Percentiles rank a stretch among this genome's conserved stretches.
Evolutionary conservation across 2,888 invertebrate genomes (phyloP).

Genomic region (Ptychoptera contaminata): DNA sequence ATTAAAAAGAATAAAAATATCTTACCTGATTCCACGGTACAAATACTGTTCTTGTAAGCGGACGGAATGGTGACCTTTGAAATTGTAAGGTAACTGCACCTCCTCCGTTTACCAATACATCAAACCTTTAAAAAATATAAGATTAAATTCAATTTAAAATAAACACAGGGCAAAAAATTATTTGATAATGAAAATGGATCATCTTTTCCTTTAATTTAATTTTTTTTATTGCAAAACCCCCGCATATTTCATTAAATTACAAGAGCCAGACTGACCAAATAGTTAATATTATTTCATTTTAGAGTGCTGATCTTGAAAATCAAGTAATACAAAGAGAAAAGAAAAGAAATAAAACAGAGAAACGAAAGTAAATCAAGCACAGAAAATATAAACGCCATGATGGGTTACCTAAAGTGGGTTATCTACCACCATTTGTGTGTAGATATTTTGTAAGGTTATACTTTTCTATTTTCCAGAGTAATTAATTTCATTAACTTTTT

Average conservation of each 20-base stretch:
- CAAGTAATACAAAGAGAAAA: neutral
- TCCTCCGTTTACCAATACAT: slow-evolving; percentile 96
- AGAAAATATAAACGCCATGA: neutral
- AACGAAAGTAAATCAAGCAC: neutral
- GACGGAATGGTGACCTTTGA: slow-evolving; percentile 86
- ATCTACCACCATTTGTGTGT: too few relatives aligned
- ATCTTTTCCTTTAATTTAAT: neutral
- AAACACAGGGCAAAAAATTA: too few relatives aligned
- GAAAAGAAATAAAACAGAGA: neutral
- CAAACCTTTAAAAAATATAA: slow-evolving; percentile 57
- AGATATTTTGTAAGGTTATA: too few relatives aligned
- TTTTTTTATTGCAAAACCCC: neutral
- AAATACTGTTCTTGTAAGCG: slow-evolving; percentile 74
- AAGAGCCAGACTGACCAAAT: too few relatives aligned
- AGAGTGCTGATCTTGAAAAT: slow-evolving; percentile 2
- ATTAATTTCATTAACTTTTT: too few relatives aligned
- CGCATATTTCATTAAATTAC: too few relatives aligned
- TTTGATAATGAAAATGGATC: slow-evolving; percentile 1
- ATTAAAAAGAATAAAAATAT: too few relatives aligned
- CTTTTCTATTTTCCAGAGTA: too few relatives aligned
- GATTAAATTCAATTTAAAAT: neutral
- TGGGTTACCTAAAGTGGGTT: too few relatives aligned
- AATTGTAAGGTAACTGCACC: slow-evolving; percentile 94
- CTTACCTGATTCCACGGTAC: slow-evolving; percentile 83
- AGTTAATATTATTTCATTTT: too few relatives aligned